Conservation (phyloP, 2,797 vertebrate species). For the Poecilia picta region DNA sequence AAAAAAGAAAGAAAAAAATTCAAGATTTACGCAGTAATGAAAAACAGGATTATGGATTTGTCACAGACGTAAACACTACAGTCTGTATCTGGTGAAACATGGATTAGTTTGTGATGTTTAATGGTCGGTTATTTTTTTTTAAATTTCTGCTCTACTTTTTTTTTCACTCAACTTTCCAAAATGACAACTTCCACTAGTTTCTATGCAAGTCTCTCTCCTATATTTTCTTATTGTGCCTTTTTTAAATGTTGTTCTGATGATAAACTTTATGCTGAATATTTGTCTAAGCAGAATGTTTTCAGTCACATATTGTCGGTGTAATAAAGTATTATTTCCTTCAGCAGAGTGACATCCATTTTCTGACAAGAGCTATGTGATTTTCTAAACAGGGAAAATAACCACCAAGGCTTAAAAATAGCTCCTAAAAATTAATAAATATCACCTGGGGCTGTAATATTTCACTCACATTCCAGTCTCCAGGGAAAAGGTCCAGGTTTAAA, state of each 20-base stretch:
- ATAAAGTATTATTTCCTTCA: background rate
- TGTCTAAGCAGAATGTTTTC: background rate
- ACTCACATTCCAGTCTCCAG: background rate
- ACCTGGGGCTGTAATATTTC: background rate
- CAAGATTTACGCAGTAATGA: slow-evolving; percentile 68
- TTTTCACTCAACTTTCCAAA: slow-evolving; percentile 12
- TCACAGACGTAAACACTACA: slow-evolving; percentile 36
- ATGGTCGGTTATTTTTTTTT: background rate
- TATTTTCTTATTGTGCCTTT: background rate
- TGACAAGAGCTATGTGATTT: background rate
- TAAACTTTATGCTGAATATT: background rate
- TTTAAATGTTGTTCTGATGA: background rate
- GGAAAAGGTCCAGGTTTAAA: background rate
- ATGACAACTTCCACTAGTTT: slow-evolving; percentile 5
- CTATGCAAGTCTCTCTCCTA: background rate
- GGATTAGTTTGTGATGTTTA: slow-evolving; percentile 12
- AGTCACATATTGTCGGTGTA: background rate
- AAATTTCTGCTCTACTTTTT: background rate
- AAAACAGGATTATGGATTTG: slow-evolving; percentile 74
- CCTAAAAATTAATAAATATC: background rate
- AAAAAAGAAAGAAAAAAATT: slow-evolving; percentile 49
- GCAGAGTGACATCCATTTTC: background rate
- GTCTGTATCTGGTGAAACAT: slow-evolving; percentile 36
- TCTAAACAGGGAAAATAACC: background rate
- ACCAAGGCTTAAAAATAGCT: background rate